These are phyloP conservation scores for Porites lutea DNA, from an alignment of 64 coral and sea anemone genomes.

Conservation along the genomic window DNA sequence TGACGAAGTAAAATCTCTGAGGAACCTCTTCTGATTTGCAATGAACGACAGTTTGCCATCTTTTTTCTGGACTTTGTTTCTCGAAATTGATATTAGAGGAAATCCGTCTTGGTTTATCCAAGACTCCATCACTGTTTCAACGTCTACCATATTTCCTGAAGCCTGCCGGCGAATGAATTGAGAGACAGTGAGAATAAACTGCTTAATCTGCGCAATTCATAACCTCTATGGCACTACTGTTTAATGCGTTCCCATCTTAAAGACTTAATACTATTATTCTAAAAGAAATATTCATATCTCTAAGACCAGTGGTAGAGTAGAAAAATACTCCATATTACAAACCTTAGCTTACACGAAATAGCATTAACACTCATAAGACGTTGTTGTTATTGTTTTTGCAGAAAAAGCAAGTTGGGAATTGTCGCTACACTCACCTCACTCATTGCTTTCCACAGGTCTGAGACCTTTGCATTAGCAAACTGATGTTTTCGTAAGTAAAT, in stretches of 20 bases:
- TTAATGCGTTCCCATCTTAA: too few relatives aligned
- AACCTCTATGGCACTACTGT: too few relatives aligned
- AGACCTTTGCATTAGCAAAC: slow-evolving; percentile 26
- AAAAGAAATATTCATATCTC: too few relatives aligned
- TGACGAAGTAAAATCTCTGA: neutral
- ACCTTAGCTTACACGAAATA: too few relatives aligned
- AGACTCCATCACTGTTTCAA: neutral
- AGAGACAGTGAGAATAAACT: neutral
- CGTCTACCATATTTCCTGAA: neutral
- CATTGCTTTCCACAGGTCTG: slow-evolving; percentile 18
- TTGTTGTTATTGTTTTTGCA: too few relatives aligned
- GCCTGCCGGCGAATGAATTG: neutral
- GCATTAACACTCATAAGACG: too few relatives aligned
- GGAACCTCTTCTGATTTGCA: slow-evolving; percentile 19
- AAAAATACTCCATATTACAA: too few relatives aligned
- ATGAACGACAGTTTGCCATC: slow-evolving; percentile 2
- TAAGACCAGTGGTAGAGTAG: too few relatives aligned
- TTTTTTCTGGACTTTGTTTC: neutral
- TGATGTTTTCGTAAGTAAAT: slow-evolving; percentile 18
- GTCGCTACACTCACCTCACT: neutral
- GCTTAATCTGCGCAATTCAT: too few relatives aligned
- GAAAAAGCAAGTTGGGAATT: neutral
- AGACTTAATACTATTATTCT: too few relatives aligned
- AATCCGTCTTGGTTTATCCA: slow-evolving; percentile 24
- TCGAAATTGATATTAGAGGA: neutral